Evolutionary conservation across 2,113 vertebrate genomes (phyloP).

Genomic region (Circaetus gallicus): DNA sequence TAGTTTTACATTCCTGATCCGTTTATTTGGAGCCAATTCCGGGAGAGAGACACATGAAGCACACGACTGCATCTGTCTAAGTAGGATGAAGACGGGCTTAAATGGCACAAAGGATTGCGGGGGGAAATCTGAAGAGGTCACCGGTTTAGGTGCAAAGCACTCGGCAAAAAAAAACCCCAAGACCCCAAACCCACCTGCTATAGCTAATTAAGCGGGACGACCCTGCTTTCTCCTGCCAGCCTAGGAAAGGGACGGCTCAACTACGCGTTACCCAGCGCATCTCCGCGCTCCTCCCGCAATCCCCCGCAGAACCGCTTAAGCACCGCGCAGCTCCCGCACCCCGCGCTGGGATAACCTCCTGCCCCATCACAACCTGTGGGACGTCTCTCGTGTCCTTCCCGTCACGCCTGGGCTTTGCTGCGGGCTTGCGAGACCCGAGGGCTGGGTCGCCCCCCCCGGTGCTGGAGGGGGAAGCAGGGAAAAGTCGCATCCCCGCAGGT

Average conservation of each 20-base stretch:
- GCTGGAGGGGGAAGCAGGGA: too few relatives aligned
- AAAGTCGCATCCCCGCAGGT: not conserved
- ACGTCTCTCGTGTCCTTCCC: not conserved
- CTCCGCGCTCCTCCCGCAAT: fast-evolving
- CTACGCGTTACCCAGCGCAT: not conserved
- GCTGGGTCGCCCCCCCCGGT: too few relatives aligned
- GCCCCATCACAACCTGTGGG: not conserved
- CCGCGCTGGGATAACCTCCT: too few relatives aligned
- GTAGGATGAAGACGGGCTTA: not conserved
- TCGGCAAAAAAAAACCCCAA: not conserved
- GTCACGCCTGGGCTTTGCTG: not conserved
- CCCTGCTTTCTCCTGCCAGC: not conserved
- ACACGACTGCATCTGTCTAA: not conserved
- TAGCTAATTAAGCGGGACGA: not conserved
- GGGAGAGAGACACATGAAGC: not conserved
- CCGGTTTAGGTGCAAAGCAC: not conserved
- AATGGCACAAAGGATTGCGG: not conserved
- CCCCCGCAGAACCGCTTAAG: too few relatives aligned
- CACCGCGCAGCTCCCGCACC: fast-evolving
- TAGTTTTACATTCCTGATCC: constrained; percentile 38
- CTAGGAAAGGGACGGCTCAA: not conserved
- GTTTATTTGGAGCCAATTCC: constrained; percentile 14
- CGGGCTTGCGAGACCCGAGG: not conserved
- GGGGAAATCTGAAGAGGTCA: not conserved
- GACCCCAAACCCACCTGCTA: not conserved